Evolutionary conservation across 2,797 vertebrate species (phyloP), one percentile per base, ranked within the genome.

Genomic region (Antrozous pallidus): DNA sequence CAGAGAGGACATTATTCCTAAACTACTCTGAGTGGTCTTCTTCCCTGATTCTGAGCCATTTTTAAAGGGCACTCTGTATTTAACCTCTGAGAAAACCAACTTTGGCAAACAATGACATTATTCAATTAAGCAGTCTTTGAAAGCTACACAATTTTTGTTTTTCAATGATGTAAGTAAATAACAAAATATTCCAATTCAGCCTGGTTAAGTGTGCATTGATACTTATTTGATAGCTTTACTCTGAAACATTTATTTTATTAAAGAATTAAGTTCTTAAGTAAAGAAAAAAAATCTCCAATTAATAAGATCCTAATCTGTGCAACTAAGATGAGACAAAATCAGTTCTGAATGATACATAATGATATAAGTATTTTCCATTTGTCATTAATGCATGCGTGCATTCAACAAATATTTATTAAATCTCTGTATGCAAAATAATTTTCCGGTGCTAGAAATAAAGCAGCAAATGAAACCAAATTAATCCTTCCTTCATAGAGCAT

Each of bases 71-170:
- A 28, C 20, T 40, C 38, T n/a, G 18, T 24, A 33, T 65, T 36
- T 54, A 93, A 70, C 67, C 73, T 92, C 56, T 91, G 88, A 91
- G 94, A 82, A 71, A 70, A 9, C 0, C 0, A 17, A 3, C 4
- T 82, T 77, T 70, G 80, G 78, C 95, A 96, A 96, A 71, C 79
- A 83, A n/a, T 88, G 28, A 8, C 74, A 24, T 75, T 96, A 95
- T 90, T 67, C 78, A 91, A 96, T 94, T 89, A 73, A 77, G 61
- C 47, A 94, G 85, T 84, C 73, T 96, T 97, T 94, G 74, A 80
- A 96, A 93, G 31, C 85, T 91, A 74, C 51, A 45, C 65, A 94
- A 70, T 78, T 94, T 77, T 63, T 79, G n/a, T 36, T 87, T 71
- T 83, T 33, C 75, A 4, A 91, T 83, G 6, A 56, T 75, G 2